A percentile compares a stretch with the other conserved stretches of the same genome.
These are phyloP conservation scores for Picus viridis DNA, from an alignment of 2,797 vertebrate genomes.

Conservation along the genomic window DNA sequence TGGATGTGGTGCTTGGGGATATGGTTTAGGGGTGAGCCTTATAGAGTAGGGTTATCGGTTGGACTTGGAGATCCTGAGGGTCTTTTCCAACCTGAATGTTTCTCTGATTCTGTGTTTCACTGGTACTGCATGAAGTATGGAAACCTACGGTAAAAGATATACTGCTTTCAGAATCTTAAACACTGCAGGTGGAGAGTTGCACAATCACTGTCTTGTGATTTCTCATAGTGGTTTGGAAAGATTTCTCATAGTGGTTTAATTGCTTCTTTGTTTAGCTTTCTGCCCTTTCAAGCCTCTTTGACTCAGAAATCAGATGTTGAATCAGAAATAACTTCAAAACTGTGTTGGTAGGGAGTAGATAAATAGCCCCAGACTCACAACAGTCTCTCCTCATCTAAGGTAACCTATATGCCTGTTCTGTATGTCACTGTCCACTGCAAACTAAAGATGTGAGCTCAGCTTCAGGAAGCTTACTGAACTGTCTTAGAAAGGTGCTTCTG, in stretches of 20 bases:
- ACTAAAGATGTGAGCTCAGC: neutral
- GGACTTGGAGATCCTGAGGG: too few species aligned
- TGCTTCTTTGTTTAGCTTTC: neutral
- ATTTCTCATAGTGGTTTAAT: neutral
- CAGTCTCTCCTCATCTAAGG: neutral
- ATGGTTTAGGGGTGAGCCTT: too few species aligned
- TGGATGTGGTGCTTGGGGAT: too few species aligned
- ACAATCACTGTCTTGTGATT: neutral
- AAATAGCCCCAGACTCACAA: neutral
- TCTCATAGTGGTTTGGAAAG: neutral
- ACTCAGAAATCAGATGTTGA: neutral
- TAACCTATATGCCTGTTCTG: neutral
- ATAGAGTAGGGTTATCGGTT: too few species aligned
- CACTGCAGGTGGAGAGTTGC: neutral
- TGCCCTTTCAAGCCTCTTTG: neutral
- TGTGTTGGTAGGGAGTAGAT: neutral
- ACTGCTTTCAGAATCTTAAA: neutral
- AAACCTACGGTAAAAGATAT: neutral
- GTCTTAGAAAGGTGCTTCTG: neutral
- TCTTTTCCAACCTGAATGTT: too few species aligned
- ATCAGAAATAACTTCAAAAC: neutral
- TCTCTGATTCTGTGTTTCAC: too few species aligned
- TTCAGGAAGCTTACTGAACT: neutral
- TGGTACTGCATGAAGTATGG: neutral
- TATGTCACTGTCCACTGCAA: neutral